phyloP scores from a whole-genome alignment of 37 sponge, comb jelly and placozoan genomes.

The Aphrocallistes beatrix region DNA sequence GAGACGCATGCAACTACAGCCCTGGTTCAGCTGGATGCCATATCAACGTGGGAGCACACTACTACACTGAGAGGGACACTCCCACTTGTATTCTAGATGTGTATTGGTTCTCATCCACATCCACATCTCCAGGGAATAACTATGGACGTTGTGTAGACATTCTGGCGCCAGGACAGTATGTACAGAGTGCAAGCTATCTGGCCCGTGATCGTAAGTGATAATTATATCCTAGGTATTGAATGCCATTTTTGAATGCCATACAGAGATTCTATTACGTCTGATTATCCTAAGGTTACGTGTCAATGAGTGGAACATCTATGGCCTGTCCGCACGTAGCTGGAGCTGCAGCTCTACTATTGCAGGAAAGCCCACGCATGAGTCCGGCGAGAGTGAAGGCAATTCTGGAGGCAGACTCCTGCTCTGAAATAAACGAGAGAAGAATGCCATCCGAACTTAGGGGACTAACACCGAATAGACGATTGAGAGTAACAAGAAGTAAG shows the following conservation, averaged over 20 bases:
- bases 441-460: background rate
- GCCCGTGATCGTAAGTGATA: background rate
- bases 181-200: background rate
- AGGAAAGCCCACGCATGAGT: background rate
- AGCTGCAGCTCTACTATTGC: background rate
- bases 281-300: background rate
- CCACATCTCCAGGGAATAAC: background rate
- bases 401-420: background rate
- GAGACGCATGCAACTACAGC: slow-evolving; percentile 11
- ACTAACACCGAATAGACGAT: background rate
- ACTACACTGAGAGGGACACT: slow-evolving; percentile 1
- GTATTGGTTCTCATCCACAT: background rate
- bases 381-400: background rate
- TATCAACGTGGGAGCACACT: background rate
- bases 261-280: no score
- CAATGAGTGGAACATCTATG: slow-evolving; percentile 5
- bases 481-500: no score
- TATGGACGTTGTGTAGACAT: background rate
- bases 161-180: background rate
- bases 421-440: background rate
- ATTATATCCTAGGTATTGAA: no score
- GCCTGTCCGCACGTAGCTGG: background rate
- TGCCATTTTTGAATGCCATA: no score
- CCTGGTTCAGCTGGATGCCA: background rate
- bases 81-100: background rate